Base-by-base conservation (phyloP, 2,113 vertebrate species). In the Anser brachyrhynchus region DNA sequence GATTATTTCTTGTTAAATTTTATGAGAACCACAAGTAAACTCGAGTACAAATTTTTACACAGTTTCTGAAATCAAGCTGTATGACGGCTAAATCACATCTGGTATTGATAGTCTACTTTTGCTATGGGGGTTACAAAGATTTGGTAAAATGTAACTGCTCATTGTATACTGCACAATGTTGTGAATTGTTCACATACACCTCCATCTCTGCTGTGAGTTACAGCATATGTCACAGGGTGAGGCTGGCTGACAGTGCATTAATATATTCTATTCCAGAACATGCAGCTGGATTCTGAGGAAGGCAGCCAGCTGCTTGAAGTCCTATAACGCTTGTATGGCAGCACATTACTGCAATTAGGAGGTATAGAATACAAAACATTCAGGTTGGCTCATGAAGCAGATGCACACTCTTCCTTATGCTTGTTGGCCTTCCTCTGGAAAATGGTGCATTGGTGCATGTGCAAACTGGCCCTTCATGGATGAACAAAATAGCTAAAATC, bases 141-240 rank as follows among this genome's bases (percentile, higher is more conserved):
- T 78, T 82, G 35, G 26, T 57, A 66, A 65, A 70, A 16, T 62
- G 25, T 19, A n/a, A 33, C 3, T 26, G 16, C 18, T 70, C 22
- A 37, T 5, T 39, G 1, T 44, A 52, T 29, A 12, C 14, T 61
- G 17, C 19, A 54, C 0, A 0, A 25, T 58, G 35, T n/a, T 46
- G 8, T 18, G 51, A 35, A 79, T 35, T 79, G 13, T 13, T 66
- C 54, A 70, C 16, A 20, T 26, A 16, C 5, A 15, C 3, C 44
- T 61, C 12, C 14, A 57, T 51, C 41, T 81, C 29, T 75, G 37
- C 70, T 71, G 13, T n/a, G 26, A 71, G 29, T 31, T 51, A 22
- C 70, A 82, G 31, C 12, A 12, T 39, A 64, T 22, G 13, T 67
- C 46, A 64, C 54, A 67, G 31, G 19, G 13, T 3, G 5, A 84